Evolutionary conservation across 2,888 invertebrate genomes (phyloP), one percentile per base, ranked within the genome.

Genomic region (Minunthozetes semirufus): DNA sequence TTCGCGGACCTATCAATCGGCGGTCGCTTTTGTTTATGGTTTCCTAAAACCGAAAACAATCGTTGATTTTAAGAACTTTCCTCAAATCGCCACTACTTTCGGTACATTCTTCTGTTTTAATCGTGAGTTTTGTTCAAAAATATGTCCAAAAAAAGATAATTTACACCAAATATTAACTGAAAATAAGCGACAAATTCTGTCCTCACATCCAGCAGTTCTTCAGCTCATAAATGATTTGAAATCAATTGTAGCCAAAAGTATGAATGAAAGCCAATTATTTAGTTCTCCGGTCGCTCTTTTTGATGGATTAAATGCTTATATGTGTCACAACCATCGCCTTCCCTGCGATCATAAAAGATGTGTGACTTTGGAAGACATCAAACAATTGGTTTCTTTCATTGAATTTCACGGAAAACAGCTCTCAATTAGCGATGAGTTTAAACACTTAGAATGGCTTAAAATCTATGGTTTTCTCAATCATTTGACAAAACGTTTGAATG

Each of bases 1-100:
- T 82, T 84, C 93, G 0, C 87, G 97, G 80, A 96, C 96, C 22
- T 93, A 92, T 81, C 95, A 95, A 84, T 94, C 94, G 79, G 90
- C 92, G 0, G 85, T 93, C 79, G 92, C 92, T 0, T 86, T 93
- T 79, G 82, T 92, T 3, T 91, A 88, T 81, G 87, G 89, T 0
- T 86, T 93, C 77, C 84, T 92, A 8, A 53, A 15, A 48, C 48
- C 38, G 1, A 66, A 63, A 29, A 27, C 63, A 9, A 13, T 56
- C 15, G 33, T 19, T 6, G 72, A 56, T 72, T 72, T 72, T 22
- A 72, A 22, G 11, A 33, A 13, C 0, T 72, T 33, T 56, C 72
- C 38, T 1, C 17, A 38, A 48, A 63, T 48, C 19, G 11, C 66
- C 19, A 29, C 19, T 3, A 73, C 48, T 66, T 46, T 50, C 61